A percentile compares a stretch with the other conserved stretches of the same genome.
These are phyloP conservation scores for Pungitius pungitius DNA, from an alignment of 2,113 vertebrate species.

Conservation along the genomic window DNA sequence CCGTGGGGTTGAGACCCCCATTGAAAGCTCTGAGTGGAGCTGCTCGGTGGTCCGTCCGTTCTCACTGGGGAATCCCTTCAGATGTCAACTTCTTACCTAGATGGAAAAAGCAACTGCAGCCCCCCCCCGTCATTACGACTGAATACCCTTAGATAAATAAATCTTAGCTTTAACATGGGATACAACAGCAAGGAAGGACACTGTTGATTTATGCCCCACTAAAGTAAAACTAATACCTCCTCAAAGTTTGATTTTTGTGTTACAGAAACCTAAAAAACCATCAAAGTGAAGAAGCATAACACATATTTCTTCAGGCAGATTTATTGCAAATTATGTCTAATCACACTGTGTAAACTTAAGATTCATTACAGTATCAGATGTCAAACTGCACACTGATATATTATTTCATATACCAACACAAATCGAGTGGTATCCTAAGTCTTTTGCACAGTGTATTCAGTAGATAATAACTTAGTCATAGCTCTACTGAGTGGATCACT, in stretches of 20 bases:
- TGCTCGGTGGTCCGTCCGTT: constrained; percentile 79
- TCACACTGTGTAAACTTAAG: neutral
- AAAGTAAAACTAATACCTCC: neutral
- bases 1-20: constrained; percentile 69
- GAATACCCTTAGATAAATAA: constrained; percentile 16
- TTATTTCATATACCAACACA: neutral
- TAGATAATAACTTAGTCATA: constrained; percentile 42
- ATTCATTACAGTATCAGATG: neutral
- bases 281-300: neutral
- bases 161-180: constrained; percentile 16
- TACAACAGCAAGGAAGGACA: neutral
- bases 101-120: constrained; percentile 66
- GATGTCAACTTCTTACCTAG: constrained; percentile 65
- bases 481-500: constrained; percentile 38
- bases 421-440: constrained; percentile 6
- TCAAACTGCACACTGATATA: neutral
- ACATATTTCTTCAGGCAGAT: neutral
- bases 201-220: neutral
- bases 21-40: constrained; percentile 61
- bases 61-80: constrained; percentile 73
- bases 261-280: neutral
- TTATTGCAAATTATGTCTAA: neutral
- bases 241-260: neutral
- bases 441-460: constrained; percentile 5
- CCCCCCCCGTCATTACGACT: constrained; percentile 23